Evolutionary conservation across 2,797 vertebrate species (phyloP), one percentile per base, ranked within the genome.

Genomic region (Delichon dasypus): DNA sequence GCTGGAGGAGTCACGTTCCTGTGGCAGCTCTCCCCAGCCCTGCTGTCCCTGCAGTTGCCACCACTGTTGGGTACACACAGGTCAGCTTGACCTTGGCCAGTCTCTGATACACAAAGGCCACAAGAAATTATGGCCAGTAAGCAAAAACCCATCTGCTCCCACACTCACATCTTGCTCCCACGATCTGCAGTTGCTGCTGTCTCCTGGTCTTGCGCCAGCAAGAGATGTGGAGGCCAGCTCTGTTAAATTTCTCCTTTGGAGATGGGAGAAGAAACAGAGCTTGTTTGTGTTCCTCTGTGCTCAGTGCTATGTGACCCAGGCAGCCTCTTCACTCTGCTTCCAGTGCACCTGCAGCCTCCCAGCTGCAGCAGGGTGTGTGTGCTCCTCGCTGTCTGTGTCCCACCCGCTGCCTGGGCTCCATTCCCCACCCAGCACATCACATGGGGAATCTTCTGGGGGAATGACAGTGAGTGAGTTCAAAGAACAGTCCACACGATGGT

Each of bases 321-420:
- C 74, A 89, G 71, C 23, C 54, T 48, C 54, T 25, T 23, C 62
- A 13, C 27, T 10, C 25, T 25, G 34, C 34, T 76, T 14, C 18
- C 1, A 3, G 38, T 6, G 54, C 54, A 3, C 11, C 62, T 20
- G 62, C 50, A 89, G 40, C 40, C 66, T 80, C 5, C 2, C 50
- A 48, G 83, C 54, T 61, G 55, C 65, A 66, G 48, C 26, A 27
- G 2, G 0, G 11, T 13, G 38, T 19, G 25, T 29, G 48, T 54
- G 7, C 15, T 30, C 44, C 72, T 51, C 0, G 0, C 57, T 58
- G 58, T 48, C 36, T 15, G 29, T 38, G 40, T 42, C 60, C 48
- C 68, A n/a, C 21, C 10, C 0, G 0, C 12, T 19, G 27, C 34
- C 32, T 1, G 2, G 21, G 72, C 76, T 76, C 85, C 6, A 1